Conservation (phyloP, 2,888 invertebrate genomes). For the Ommatoiulus sabulosus region DNA sequence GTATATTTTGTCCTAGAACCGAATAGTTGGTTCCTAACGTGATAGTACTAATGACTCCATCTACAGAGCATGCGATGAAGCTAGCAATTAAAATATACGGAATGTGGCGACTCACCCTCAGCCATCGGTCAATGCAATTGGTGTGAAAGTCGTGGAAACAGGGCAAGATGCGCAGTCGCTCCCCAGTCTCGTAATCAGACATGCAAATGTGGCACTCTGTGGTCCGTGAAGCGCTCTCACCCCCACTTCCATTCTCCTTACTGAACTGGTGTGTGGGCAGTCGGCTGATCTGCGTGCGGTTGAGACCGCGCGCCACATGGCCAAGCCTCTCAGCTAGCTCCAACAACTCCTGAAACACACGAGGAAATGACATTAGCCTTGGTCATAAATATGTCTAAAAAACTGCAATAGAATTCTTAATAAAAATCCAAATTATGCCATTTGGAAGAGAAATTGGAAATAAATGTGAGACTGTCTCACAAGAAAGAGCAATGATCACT, state of each 20-base stretch:
- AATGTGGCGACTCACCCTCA: slow-evolving; percentile 64
- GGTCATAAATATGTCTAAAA: no score
- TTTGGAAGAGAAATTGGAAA: no score
- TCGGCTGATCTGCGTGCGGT: slow-evolving; percentile 60
- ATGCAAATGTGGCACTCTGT: slow-evolving; percentile 65
- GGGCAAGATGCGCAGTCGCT: slow-evolving; percentile 64
- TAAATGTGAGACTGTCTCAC: no score
- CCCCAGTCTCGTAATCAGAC: slow-evolving; percentile 64
- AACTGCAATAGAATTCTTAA: no score
- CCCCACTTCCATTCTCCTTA: slow-evolving; percentile 52
- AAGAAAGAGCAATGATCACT: no score
- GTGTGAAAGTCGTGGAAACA: slow-evolving; percentile 66
- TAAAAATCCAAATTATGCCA: no score
- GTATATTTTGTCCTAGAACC: no score
- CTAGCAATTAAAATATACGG: no score
- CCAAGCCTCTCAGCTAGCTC: slow-evolving; percentile 59
- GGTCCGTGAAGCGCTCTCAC: background rate
- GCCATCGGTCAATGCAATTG: slow-evolving; percentile 66
- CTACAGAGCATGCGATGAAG: no score
- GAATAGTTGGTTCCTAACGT: no score
- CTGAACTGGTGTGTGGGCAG: slow-evolving; percentile 59
- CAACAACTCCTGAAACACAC: slow-evolving; percentile 59
- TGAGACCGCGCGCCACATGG: slow-evolving; percentile 59
- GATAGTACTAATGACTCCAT: no score
- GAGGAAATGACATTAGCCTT: no score